These are phyloP conservation scores for Onychomys torridus DNA, from an alignment of 2,797 vertebrate species.

Conservation along the genomic window DNA sequence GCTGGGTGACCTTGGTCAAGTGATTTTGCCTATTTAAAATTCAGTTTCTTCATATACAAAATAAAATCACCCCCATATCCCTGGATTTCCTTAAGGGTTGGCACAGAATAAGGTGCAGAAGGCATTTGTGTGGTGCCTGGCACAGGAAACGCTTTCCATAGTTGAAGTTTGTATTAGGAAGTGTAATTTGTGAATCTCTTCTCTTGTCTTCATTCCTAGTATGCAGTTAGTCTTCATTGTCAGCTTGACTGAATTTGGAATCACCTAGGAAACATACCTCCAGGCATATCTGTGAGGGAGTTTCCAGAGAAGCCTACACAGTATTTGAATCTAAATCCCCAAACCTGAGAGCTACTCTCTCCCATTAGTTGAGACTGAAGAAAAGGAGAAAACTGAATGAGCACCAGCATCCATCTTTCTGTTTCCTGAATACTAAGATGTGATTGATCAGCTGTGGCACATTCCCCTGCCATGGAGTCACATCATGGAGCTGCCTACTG, in stretches of 20 bases:
- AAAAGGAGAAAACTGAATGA: background rate
- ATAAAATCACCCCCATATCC: background rate
- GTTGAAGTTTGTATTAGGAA: background rate
- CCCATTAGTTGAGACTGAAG: background rate
- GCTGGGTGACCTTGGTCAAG: background rate
- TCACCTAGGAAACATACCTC: background rate
- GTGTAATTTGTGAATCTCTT: background rate
- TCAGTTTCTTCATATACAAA: slow-evolving; percentile 30
- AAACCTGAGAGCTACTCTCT: background rate
- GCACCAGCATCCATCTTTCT: background rate
- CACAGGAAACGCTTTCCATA: background rate
- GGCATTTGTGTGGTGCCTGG: background rate
- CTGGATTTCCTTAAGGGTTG: background rate
- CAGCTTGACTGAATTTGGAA: background rate
- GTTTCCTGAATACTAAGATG: background rate
- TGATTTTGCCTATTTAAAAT: background rate
- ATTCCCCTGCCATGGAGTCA: background rate
- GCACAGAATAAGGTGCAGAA: background rate
- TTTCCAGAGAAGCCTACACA: background rate
- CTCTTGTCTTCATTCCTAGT: background rate
- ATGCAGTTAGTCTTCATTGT: background rate
- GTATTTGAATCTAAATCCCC: background rate
- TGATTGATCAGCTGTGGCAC: background rate
- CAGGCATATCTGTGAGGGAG: background rate
- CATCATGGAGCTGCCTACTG: background rate